Evolutionary conservation across 2,113 vertebrate genomes (phyloP).

Genomic region (Cebus imitator): DNA sequence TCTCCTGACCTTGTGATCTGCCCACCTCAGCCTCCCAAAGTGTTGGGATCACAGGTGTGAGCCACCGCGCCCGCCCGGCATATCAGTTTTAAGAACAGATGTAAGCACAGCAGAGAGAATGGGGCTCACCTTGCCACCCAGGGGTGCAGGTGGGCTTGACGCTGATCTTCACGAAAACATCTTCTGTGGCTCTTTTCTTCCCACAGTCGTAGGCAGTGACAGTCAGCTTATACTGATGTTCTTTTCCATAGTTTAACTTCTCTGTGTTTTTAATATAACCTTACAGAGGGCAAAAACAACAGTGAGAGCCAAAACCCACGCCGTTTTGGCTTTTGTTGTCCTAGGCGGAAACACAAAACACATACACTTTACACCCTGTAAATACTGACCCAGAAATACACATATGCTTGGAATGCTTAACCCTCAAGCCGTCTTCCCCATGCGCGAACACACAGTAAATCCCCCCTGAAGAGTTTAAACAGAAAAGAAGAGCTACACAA

Average conservation of each 20-base stretch:
- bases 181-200: conserved; percentile 95
- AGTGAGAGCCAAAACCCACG: background rate
- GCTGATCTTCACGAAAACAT: conserved; percentile 96
- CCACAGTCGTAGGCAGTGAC: conserved; percentile 98
- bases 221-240: conserved; percentile 95
- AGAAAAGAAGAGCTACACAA: background rate
- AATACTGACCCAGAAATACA: accelerated
- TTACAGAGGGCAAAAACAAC: conserved; percentile 64
- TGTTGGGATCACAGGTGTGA: too few species aligned
- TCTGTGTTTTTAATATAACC: conserved; percentile 98
- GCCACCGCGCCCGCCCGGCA: accelerated
- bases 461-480: background rate
- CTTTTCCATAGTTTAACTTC: conserved; percentile 94
- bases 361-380: accelerated
- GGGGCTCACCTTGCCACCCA: conserved; percentile 94
- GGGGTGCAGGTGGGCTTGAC: conserved; percentile 96
- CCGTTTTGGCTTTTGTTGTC: accelerated
- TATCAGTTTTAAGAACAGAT: accelerated
- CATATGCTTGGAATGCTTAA: background rate
- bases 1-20: too few species aligned
- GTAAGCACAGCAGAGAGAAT: background rate
- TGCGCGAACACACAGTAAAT: accelerated
- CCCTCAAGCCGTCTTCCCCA: background rate
- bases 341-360: accelerated
- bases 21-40: too few species aligned